Percentiles rank a stretch among this genome's conserved stretches.
Evolutionary conservation across 2,797 vertebrate genomes (phyloP).

Genomic region (Megaceryle alcyon): DNA sequence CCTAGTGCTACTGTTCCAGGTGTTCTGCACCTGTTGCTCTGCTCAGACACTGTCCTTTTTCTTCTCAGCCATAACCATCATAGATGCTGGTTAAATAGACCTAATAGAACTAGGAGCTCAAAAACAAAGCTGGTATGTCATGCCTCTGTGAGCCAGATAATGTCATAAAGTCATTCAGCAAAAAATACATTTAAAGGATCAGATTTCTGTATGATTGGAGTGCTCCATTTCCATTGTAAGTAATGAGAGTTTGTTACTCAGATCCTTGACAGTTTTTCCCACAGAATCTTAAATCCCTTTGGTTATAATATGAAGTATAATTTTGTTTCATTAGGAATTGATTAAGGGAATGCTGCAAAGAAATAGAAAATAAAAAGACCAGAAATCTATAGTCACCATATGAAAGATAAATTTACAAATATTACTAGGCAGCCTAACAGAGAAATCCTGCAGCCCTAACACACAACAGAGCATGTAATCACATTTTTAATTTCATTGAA

Average conservation of each 20-base stretch:
- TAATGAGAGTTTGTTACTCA: not conserved
- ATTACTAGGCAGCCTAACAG: not conserved
- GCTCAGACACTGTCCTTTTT: conserved; percentile 28
- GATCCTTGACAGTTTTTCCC: not conserved
- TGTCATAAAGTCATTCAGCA: not conserved
- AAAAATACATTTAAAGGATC: not conserved
- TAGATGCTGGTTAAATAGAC: not conserved
- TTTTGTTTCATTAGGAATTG: not conserved
- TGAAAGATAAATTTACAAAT: conserved; percentile 3
- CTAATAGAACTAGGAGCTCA: not conserved
- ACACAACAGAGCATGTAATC: not conserved
- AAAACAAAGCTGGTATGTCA: not conserved
- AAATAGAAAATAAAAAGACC: not conserved
- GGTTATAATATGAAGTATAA: not conserved
- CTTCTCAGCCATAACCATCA: not conserved
- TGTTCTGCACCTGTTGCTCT: conserved; percentile 43
- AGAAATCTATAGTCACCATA: not conserved
- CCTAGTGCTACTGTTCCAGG: not conserved
- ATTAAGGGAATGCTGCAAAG: not conserved
- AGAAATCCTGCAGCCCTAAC: not conserved
- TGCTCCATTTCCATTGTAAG: not conserved
- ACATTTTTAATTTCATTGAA: not conserved
- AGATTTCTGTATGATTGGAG: not conserved
- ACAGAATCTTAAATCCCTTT: not conserved
- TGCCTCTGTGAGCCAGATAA: not conserved